Evolutionary conservation across 64 coral and sea anemone genomes (phyloP), one percentile per base, ranked within the genome.

Genomic region (Dendronephthya gigantea): DNA sequence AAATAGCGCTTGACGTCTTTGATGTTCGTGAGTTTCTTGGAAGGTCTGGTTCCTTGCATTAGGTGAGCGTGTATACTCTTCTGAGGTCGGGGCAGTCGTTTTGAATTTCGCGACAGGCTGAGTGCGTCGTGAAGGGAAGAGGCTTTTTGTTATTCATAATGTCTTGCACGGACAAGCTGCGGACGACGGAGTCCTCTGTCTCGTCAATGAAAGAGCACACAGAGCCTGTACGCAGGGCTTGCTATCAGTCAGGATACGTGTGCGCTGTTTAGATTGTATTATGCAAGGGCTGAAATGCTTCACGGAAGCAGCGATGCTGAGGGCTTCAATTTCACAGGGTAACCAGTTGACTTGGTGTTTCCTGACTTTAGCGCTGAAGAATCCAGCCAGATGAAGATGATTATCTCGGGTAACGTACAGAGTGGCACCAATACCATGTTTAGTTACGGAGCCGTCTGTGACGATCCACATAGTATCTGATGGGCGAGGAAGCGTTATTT

Each of bases 151-250:
- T 89, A 56, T 65, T 38, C 27, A 89, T 17, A 12, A 83, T 27
- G 11, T 83, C 36, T 30, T 82, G 74, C 10, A 88, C 39, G 49
- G 75, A 82, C 1, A 88, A 4, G 27, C 29, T 32, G 8, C 41
- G 43, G 40, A 88, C 45, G 43, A 83, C 87, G 2, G 76, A 88
- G 22, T 82, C 79, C 29, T 83, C 81, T 4, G 28, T 28, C 83
- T 88, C 27, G 17, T 23, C 7, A 35, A 68, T 83, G 35, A 35
- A 48, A 34, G 14, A 25, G 29, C 51, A 88, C 23, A 88, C 52
- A 8, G 56, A 49, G 49, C 81, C 58, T 35, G 9, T 25, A 39
- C 58, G 39, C 66, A 70, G 7, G 66, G 66, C 27, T 70, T 70
- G 27, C 66, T 70, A n/a, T 70, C 66, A n/a, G 66, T 70, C 17